phyloP scores from a whole-genome alignment of 2,888 invertebrate species.

The Hipparchia sbordonii region DNA sequence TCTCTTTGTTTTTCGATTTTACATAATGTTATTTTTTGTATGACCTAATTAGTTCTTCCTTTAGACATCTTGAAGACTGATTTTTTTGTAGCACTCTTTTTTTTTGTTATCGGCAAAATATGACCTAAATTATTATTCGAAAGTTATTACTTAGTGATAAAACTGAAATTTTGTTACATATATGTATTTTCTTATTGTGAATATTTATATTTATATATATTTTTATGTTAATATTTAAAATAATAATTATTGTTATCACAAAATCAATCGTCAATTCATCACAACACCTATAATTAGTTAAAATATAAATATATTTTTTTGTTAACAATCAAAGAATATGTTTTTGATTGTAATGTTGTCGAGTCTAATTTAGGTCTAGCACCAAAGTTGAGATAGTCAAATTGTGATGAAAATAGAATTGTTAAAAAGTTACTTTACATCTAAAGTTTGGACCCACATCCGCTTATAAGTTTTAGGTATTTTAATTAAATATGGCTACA shows the following conservation, averaged over 20 bases:
- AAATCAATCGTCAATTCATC: background rate
- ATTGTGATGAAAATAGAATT: no score
- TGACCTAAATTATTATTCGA: background rate
- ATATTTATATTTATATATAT: no score
- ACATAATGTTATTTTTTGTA: conserved; percentile 16
- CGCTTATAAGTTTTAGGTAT: no score
- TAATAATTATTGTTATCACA: conserved; percentile 2
- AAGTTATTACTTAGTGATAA: background rate
- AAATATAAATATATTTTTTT: background rate
- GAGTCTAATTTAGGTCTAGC: no score
- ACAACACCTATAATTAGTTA: no score
- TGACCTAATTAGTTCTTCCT: conserved; percentile 49
- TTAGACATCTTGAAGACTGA: conserved; percentile 54
- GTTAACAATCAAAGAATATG: no score
- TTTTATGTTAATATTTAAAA: background rate
- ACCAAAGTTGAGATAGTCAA: no score
- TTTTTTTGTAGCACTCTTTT: conserved; percentile 34
- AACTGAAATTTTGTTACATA: background rate
- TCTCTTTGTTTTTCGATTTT: background rate
- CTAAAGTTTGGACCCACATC: no score
- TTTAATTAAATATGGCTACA: no score
- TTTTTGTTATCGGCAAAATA: conserved; percentile 5
- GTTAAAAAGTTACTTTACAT: no score
- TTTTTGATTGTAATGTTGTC: no score
- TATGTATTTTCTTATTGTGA: no score